phyloP scores from a whole-genome alignment of 2,797 vertebrate species.

The Percopsis omiscomaycus region DNA sequence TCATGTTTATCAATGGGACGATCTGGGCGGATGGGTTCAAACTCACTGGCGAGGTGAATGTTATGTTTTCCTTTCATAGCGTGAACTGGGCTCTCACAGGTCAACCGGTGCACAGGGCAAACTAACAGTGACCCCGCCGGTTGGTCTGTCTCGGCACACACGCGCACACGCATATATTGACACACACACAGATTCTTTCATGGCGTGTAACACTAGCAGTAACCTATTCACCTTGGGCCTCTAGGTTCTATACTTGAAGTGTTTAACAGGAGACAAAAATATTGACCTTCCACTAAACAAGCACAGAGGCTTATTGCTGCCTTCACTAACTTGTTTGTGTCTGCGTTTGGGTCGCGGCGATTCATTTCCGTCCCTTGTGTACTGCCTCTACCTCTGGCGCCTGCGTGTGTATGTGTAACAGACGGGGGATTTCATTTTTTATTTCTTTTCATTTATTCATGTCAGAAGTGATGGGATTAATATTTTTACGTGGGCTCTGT shows the following conservation, averaged over 20 bases:
- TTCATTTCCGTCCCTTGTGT: constrained; percentile 26
- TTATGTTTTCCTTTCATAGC: constrained; percentile 31
- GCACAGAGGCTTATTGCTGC: constrained; percentile 53
- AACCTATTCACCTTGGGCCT: constrained; percentile 48
- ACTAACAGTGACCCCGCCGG: constrained; percentile 20
- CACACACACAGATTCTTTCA: constrained; percentile 4
- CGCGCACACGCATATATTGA: neutral
- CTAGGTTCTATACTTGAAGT: constrained; percentile 32
- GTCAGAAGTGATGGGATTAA: neutral
- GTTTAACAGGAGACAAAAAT: constrained; percentile 56
- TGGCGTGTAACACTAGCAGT: constrained; percentile 33
- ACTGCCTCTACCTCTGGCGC: neutral
- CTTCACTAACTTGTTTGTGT: constrained; percentile 34
- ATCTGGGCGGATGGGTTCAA: constrained; percentile 25
- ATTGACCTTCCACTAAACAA: constrained; percentile 68
- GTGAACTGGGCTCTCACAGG: constrained; percentile 36
- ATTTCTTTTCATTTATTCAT: neutral
- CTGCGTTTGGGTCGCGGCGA: neutral
- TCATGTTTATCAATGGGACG: neutral
- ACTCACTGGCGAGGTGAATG: neutral
- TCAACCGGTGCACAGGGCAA: constrained; percentile 51
- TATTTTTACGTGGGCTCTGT: neutral
- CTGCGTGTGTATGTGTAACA: constrained; percentile 1
- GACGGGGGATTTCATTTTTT: neutral
- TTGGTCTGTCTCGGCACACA: neutral